Base-by-base conservation (phyloP, 2,888 invertebrate species). In the Aspidiotus rigidus region DNA sequence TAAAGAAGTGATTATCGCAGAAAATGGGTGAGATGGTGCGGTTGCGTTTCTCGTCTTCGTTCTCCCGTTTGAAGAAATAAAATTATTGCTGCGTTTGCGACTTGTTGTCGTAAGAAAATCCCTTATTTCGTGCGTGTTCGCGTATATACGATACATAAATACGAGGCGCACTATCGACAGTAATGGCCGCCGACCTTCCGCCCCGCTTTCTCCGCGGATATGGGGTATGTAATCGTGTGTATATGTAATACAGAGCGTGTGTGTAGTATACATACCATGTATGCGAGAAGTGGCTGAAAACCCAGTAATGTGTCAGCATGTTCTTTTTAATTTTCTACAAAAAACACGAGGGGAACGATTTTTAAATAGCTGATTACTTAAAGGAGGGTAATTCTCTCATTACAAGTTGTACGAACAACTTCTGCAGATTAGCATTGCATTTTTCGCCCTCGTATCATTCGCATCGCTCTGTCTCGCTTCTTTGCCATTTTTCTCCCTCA, bases 361-460 rank as follows among this genome's bases (percentile, higher is more conserved):
- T 60, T 62, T 62, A 62, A 62, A 62, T 62, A 62, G 62, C 62
- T 62, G 62, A 62, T 62, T 62, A 62, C 62, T 42, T 44, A 17
- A 62, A 62, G 62, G 42, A 62, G 62, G 62, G 62, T 62, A 62
- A 62, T 62, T 62, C 62, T 62, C 42, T 62, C 39, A 59, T 59
- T 28, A 17, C 13, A 16, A 59, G 42, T 15, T 40, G 15, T 62
- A 62, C 15, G 62, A 62, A 62, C 62, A 62, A 62, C 42, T 62
- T 62, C 62, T 44, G n/a, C 16, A 16, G 62, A 62, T 62, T 62
- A 62, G 59, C 39, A 59, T 59, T 28, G 39, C 59, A 56, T 56
- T 59, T 59, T 59, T 59, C 49, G 49, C 49, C 49, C 49, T 49
- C 10, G 10, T 49, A 11, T 49, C 49, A 49, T n/a, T n/a, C 49